Percentiles rank a stretch among this genome's conserved stretches.
These are phyloP conservation scores for Hoplias malabaricus DNA, from an alignment of 2,113 vertebrate species.

Conservation along the genomic window DNA sequence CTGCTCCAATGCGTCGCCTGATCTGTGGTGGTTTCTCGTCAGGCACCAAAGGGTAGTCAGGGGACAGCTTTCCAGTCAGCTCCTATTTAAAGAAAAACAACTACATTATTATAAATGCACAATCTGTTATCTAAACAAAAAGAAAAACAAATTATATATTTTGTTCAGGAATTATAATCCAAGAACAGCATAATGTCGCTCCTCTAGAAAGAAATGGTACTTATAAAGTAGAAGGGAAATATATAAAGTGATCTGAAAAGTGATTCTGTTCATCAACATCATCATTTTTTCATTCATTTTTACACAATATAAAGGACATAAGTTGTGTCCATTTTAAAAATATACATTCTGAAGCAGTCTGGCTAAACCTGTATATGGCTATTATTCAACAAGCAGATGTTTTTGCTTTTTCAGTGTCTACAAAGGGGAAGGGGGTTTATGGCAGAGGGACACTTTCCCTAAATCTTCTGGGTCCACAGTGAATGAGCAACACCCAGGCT, in stretches of 20 bases:
- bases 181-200: not conserved
- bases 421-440: conserved; percentile 26
- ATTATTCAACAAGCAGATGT: conserved; percentile 20
- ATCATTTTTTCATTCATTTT: too few species aligned
- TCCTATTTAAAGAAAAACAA: conserved; percentile 70
- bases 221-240: too few species aligned
- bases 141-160: not conserved
- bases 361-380: not conserved
- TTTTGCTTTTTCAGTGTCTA: conserved; percentile 6
- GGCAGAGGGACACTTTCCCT: conserved; percentile 8
- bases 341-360: not conserved
- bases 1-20: conserved; percentile 83
- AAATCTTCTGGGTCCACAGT: conserved; percentile 31
- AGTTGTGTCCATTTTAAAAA: too few species aligned
- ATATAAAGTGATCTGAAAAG: too few species aligned
- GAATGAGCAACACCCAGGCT: conserved; percentile 22
- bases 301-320: too few species aligned
- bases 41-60: conserved; percentile 83
- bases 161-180: not conserved
- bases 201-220: too few species aligned
- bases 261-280: too few species aligned
- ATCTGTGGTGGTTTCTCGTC: conserved; percentile 85
- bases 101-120: not conserved
- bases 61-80: conserved; percentile 82
- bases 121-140: not conserved